These are phyloP conservation scores for Melipona quadrifasciata DNA, from an alignment of 1,140 invertebrate genomes.

Conservation along the genomic window DNA sequence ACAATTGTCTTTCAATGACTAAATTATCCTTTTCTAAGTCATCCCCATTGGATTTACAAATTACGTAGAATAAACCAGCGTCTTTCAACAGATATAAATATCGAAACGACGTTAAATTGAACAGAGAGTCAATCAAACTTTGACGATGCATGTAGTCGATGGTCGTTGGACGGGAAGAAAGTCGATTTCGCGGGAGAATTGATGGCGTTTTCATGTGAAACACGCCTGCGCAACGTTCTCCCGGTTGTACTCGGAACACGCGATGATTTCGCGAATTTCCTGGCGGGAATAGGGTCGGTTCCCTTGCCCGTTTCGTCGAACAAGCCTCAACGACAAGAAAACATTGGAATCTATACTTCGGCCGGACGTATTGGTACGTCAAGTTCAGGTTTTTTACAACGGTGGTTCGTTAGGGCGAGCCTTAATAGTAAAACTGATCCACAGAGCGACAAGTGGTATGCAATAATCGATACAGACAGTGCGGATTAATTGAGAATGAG, in stretches of 20 bases:
- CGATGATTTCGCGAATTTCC: conserved; percentile 40
- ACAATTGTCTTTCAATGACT: neutral
- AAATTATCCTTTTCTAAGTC: neutral
- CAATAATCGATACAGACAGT: conserved; percentile 75
- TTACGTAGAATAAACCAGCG: neutral
- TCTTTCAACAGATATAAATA: too few species aligned
- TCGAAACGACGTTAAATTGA: neutral
- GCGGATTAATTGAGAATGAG: conserved; percentile 77
- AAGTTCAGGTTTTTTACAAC: conserved; percentile 53
- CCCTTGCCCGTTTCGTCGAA: conserved; percentile 46
- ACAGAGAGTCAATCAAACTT: neutral
- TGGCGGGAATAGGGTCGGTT: conserved; percentile 30
- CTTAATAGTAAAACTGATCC: conserved; percentile 58
- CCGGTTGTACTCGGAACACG: conserved; percentile 30
- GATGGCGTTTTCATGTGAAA: conserved; percentile 35
- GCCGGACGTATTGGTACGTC: conserved; percentile 45
- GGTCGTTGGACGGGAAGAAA: neutral
- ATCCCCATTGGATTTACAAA: neutral
- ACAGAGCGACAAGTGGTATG: conserved; percentile 65
- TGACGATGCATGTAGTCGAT: neutral
- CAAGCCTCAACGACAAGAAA: conserved; percentile 22
- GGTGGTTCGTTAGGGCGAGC: conserved; percentile 52
- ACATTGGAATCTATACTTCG: conserved; percentile 38
- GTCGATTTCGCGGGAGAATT: neutral
- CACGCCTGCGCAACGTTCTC: conserved; percentile 32